Base-by-base conservation (phyloP, 1,140 invertebrate species). In the Zaprionus camerounensis region DNA sequence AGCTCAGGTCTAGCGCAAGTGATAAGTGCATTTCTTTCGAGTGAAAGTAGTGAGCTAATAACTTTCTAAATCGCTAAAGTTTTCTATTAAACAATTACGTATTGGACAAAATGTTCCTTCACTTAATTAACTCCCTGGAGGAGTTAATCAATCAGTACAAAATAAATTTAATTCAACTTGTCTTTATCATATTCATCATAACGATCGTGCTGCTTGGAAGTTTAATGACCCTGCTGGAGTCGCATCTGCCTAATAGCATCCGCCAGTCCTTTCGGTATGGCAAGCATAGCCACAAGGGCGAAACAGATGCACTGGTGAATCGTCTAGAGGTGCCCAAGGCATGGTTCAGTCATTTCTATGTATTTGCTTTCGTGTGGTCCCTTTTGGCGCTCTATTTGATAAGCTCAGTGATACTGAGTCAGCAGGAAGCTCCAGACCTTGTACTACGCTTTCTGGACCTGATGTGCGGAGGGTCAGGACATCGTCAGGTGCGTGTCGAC, bases 301-400 rank as follows among this genome's bases (percentile, higher is more conserved):
- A 93, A 59, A 92, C 92, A 13, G 93, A 94, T 38, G 91, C 93
- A 22, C 80, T 94, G 44, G 76, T 95, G 12, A 92, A 92, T 49
- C 82, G 92, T 62, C 76, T 94, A 34, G 95, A 97, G 93, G 93
- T 97, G 55, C 96, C 96, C 0, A 97, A 97, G 92, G 94, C 95
- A 65, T 96, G 94, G 93, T 97, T 96, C 80, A 94, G 92, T 81
- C 96, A 97, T 93, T 97, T 97, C 84, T 97, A 97, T 83, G 65
- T 95, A 5, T 95, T 96, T 81, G 94, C 95, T 17, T 92, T 94
- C n/a, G 71, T 95, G 22, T 93, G 94, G 69, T 94, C 94, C 56
- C 86, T 93, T 31, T 53, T 93, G 34, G 88, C 93, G 26, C 91
- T 96, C 5, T 61, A 93, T 15, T 80, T 95, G 20, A 80, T 94